These are phyloP conservation scores for Penaeus monodon DNA, from an alignment of 2,888 invertebrate species.

Conservation along the genomic window DNA sequence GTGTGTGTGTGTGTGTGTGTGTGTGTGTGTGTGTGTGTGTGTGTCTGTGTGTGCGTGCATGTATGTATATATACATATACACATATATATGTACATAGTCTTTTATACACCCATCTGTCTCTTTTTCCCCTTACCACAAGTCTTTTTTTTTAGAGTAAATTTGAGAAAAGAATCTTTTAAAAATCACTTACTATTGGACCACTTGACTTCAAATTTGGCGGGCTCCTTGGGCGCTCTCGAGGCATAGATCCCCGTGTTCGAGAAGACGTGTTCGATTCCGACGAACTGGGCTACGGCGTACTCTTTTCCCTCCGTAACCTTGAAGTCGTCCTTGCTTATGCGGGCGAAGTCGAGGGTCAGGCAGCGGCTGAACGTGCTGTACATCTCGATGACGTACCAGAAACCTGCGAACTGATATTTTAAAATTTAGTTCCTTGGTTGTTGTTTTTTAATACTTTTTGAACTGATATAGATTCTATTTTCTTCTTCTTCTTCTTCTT, in stretches of 20 bases:
- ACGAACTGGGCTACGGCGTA: slow-evolving; percentile 77
- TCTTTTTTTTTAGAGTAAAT: too few relatives aligned
- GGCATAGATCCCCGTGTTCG: slow-evolving; percentile 80
- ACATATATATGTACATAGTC: too few relatives aligned
- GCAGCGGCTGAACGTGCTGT: slow-evolving; percentile 84
- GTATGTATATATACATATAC: too few relatives aligned
- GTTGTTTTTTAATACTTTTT: too few relatives aligned
- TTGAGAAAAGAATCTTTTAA: background rate
- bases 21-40: too few relatives aligned
- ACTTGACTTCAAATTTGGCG: slow-evolving; percentile 81
- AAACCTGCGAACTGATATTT: slow-evolving; percentile 79
- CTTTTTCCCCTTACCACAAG: too few relatives aligned
- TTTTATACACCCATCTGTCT: too few relatives aligned
- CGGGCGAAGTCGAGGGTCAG: slow-evolving; percentile 83
- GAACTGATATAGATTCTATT: too few relatives aligned
- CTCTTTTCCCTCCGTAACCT: slow-evolving; percentile 75
- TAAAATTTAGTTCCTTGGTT: background rate
- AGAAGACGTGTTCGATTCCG: slow-evolving; percentile 83
- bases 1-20: too few relatives aligned
- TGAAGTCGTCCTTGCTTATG: slow-evolving; percentile 70
- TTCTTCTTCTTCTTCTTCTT: too few relatives aligned
- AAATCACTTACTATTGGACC: slow-evolving; percentile 81
- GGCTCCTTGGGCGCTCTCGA: slow-evolving; percentile 73
- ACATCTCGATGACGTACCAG: slow-evolving; percentile 88
- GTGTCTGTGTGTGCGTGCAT: too few relatives aligned